phyloP scores from a whole-genome alignment of 2,113 vertebrate genomes.

The Kryptolebias marmoratus region DNA sequence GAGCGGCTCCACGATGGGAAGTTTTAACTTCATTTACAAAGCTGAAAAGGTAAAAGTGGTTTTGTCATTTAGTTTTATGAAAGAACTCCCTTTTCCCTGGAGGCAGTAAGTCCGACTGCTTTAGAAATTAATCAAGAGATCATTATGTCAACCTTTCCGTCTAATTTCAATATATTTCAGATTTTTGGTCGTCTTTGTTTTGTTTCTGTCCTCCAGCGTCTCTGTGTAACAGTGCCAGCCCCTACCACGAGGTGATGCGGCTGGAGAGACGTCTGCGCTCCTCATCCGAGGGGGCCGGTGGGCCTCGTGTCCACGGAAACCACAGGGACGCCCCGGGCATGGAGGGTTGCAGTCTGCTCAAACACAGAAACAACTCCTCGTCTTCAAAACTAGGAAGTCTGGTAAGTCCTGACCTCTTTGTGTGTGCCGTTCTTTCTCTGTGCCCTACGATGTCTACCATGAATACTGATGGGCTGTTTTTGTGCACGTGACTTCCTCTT shows the following conservation, averaged over 20 bases:
- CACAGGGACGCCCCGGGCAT: slow-evolving; percentile 84
- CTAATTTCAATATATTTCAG: slow-evolving; percentile 14
- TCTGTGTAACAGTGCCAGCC: slow-evolving; percentile 84
- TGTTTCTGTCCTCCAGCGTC: slow-evolving; percentile 65
- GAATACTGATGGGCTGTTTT: neutral
- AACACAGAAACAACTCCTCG: slow-evolving; percentile 89
- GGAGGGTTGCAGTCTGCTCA: slow-evolving; percentile 83
- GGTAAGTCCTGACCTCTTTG: slow-evolving; percentile 80
- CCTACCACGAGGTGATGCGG: slow-evolving; percentile 88
- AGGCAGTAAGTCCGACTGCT: slow-evolving; percentile 10
- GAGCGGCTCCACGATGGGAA: slow-evolving; percentile 12
- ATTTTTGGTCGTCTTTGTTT: neutral
- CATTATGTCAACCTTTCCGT: slow-evolving; percentile 10
- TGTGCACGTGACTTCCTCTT: neutral
- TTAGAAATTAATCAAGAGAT: slow-evolving; percentile 24
- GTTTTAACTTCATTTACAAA: slow-evolving; percentile 12
- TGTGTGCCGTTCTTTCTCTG: neutral
- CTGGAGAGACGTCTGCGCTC: slow-evolving; percentile 90
- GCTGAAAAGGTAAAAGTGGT: slow-evolving; percentile 5
- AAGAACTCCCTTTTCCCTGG: slow-evolving; percentile 6
- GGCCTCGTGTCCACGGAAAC: slow-evolving; percentile 87
- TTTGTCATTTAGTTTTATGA: slow-evolving; percentile 27
- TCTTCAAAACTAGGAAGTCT: slow-evolving; percentile 97
- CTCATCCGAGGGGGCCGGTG: slow-evolving; percentile 94
- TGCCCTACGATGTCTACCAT: neutral